These are phyloP conservation scores for Sarotherodon lohbergeri DNA, from an alignment of 2,113 vertebrate genomes.

Conservation along the genomic window DNA sequence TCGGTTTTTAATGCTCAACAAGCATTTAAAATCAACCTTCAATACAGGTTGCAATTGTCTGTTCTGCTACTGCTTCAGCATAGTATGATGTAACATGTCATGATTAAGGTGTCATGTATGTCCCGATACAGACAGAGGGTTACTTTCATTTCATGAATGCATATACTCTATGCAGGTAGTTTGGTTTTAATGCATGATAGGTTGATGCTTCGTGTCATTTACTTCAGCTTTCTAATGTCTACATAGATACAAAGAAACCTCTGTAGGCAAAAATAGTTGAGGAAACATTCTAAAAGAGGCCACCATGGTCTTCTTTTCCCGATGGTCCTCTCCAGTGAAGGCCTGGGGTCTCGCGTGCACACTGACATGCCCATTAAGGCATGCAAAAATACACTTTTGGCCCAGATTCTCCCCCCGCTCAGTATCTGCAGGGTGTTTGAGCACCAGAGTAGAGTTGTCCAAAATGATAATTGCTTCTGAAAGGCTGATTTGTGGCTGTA, in stretches of 20 bases:
- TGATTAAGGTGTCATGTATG: background rate
- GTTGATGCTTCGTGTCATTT: background rate
- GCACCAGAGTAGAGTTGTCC: slow-evolving; percentile 62
- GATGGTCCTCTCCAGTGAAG: slow-evolving; percentile 3
- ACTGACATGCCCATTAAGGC: background rate
- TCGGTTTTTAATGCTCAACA: background rate
- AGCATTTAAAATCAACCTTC: background rate
- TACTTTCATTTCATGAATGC: background rate
- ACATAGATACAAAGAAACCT: background rate
- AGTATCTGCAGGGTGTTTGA: slow-evolving; percentile 41
- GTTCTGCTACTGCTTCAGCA: rapidly evolving
- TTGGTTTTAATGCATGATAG: background rate
- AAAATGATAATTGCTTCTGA: slow-evolving; percentile 79
- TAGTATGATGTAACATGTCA: background rate
- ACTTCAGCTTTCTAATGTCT: background rate
- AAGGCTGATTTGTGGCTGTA: slow-evolving; percentile 79
- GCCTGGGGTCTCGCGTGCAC: background rate
- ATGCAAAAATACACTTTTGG: slow-evolving; percentile 12
- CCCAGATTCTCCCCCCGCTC: slow-evolving; percentile 21
- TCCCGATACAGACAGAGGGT: rapidly evolving
- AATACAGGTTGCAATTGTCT: background rate
- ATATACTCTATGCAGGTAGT: background rate
- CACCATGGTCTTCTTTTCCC: background rate
- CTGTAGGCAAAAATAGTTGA: slow-evolving; percentile 6
- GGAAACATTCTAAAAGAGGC: background rate